phyloP scores from a whole-genome alignment of 2,113 vertebrate species.

The Cervus canadensis region DNA sequence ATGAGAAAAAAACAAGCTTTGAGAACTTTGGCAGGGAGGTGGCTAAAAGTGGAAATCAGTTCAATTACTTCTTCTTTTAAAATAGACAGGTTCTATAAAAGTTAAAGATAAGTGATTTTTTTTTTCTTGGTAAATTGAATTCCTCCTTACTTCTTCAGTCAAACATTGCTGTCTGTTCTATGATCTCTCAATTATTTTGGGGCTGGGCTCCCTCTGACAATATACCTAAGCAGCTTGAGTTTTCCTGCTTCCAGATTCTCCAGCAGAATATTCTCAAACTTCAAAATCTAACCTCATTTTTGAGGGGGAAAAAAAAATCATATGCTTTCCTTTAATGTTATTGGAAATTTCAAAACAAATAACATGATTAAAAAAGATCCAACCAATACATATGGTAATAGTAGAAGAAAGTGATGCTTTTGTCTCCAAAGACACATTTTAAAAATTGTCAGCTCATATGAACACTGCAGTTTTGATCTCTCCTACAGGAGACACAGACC shows the following conservation, averaged over 20 bases:
- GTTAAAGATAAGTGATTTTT: not conserved
- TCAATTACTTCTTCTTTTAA: conserved; percentile 36
- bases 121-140: not conserved
- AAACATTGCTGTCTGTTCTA: not conserved
- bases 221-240: not conserved
- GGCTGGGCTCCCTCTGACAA: not conserved
- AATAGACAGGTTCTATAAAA: not conserved
- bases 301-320: not conserved
- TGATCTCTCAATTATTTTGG: not conserved
- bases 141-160: not conserved
- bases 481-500: not conserved
- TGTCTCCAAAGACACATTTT: not conserved
- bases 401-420: not conserved
- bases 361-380: not conserved
- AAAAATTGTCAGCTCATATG: not conserved
- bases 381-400: not conserved
- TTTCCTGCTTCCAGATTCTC: not conserved
- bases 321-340: not conserved
- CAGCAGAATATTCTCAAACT: not conserved
- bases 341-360: conserved; percentile 19
- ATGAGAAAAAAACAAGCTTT: not conserved
- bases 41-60: not conserved
- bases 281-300: not conserved
- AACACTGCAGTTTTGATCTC: not conserved
- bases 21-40: not conserved